Conservation (phyloP, 1,140 invertebrate genomes). For the Apocrypta bakeri region DNA sequence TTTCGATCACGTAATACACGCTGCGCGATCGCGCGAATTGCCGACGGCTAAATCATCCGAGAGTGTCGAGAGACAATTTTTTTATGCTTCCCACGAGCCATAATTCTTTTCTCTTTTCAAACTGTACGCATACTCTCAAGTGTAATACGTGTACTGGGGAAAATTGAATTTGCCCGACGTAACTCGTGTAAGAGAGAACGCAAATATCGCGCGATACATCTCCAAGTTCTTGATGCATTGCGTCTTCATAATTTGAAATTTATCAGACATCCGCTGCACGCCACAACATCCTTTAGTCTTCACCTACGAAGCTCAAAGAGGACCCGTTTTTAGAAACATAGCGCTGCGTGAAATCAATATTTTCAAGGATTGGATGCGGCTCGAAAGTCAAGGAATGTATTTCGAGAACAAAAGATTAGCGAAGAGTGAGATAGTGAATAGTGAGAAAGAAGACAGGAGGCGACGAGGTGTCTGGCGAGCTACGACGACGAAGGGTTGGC, state of each 20-base stretch:
- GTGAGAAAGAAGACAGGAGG: neutral
- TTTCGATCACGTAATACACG: no score
- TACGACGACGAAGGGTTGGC: neutral
- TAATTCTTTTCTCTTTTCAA: no score
- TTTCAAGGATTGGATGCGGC: slow-evolving; percentile 36
- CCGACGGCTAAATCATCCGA: slow-evolving; percentile 13
- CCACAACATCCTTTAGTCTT: neutral
- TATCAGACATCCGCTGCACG: neutral
- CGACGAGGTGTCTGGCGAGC: slow-evolving; percentile 7
- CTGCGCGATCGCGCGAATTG: neutral
- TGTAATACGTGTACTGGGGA: neutral
- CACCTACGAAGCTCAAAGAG: slow-evolving; percentile 1
- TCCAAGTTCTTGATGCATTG: neutral
- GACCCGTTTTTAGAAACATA: neutral
- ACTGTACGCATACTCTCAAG: no score
- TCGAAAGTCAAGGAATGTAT: slow-evolving; percentile 6
- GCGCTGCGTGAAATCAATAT: slow-evolving; percentile 50
- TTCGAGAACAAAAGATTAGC: slow-evolving; percentile 1
- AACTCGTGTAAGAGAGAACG: no score
- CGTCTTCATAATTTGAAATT: neutral
- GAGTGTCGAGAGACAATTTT: slow-evolving; percentile 12
- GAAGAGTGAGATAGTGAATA: neutral
- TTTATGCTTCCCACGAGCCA: neutral
- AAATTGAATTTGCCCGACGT: no score
- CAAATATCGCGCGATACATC: no score